Base-by-base conservation (phyloP, 2,797 vertebrate genomes). In the Peromyscus attwateri region DNA sequence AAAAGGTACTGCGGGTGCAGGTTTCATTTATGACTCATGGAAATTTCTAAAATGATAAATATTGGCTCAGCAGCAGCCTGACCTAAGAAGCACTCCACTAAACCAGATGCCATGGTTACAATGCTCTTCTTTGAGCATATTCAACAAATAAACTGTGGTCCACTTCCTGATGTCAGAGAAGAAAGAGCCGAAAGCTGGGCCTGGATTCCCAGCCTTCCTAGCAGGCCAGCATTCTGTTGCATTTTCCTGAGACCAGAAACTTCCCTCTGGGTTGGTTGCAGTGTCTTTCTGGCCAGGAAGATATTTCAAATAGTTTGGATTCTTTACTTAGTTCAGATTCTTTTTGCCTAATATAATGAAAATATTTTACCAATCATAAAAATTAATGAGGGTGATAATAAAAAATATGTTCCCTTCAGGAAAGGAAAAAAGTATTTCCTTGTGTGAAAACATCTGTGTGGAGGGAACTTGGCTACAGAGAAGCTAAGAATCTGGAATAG, bases 11-110 rank as follows among this genome's bases (percentile, higher is more conserved):
- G 83, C 0, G 0, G 29, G 68, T 73, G 10, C 29, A 21, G 89
- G 89, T 92, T 97, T 97, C 94, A 94, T 92, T 96, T 97, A 97
- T 98, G 97, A 97, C 96, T 97, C 97, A 97, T 97, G 96, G 97
- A 97, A 97, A 95, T 95, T 97, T 98, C 87, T 97, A 81, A 95
- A 98, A 97, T 97, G 96, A 97, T 97, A 97, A 97, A 96, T 97
- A 96, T 87, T 98, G 97, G 95, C 92, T 96, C 87, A 34, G 84
- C 75, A 62, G 12, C 81, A 92, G 92, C 89, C 91, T 97, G 89
- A 96, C 96, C 91, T 73, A 92, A 95, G 97, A 97, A 95, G 88
- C 92, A 96, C 91, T 94, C 64, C 21, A 77, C 90, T 89, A 89
- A 92, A 89, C 49, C 88, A 94, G 84, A 92, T 83, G 57, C 90